Evolutionary conservation across 1,140 invertebrate species (phyloP), one percentile per base, ranked within the genome.

Genomic region (Sycophila sp.): DNA sequence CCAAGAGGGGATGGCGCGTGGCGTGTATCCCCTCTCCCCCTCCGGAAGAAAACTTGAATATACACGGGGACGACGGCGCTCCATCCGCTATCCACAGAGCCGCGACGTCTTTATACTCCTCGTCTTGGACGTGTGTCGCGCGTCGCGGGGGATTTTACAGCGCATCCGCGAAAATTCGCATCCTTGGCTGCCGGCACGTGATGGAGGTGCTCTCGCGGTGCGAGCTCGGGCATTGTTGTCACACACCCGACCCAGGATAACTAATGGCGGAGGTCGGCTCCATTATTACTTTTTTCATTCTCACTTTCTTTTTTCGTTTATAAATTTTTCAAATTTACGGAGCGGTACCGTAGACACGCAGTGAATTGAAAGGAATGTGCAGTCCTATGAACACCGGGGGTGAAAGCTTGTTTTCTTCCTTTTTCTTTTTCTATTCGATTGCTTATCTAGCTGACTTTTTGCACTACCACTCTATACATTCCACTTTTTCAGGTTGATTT

Each of bases 301-400:
- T n/a, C n/a, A n/a, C n/a, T n/a, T n/a, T n/a, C n/a, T n/a, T n/a
- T 28, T 5, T 56, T 28, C 34, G 22, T 40, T 0, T 15, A 42
- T 28, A 17, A 47, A 47, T 49, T 15, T 49, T 36, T 63, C 10
- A 4, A 1, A 17, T 28, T 15, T 19, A 34, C 45, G 28, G 13
- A 15, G 11, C 28, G 42, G 24, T 11, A 15, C 8, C 6, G 26
- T 7, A n/a, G n/a, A 4, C 32, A 13, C 32, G 34, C 38, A 36
- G 19, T 38, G 38, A 38, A 58, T 58, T 58, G 26, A 58, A 38
- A 58, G 4, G n/a, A 22, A 49, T 49, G n/a, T n/a, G n/a, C n/a
- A n/a, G n/a, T n/a, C n/a, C n/a, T n/a, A n/a, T n/a, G n/a, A n/a
- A n/a, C n/a, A n/a, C n/a, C n/a, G n/a, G n/a, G n/a, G n/a, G n/a